Percentiles rank a stretch among this genome's conserved stretches.
Evolutionary conservation across 2,888 invertebrate species (phyloP).

Genomic region (Coelopa pilipes): DNA sequence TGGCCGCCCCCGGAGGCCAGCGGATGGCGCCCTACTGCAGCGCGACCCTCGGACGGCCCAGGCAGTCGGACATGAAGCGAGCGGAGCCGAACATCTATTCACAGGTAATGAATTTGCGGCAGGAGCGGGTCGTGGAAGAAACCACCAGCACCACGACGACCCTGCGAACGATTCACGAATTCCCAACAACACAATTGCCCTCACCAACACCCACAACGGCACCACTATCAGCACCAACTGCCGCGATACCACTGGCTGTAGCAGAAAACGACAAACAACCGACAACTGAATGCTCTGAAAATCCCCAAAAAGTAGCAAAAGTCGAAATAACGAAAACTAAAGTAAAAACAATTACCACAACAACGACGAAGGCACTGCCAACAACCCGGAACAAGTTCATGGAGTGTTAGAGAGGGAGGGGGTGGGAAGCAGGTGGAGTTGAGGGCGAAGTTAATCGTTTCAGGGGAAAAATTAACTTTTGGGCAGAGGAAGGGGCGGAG

Average conservation of each 20-base stretch:
- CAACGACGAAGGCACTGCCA: neutral
- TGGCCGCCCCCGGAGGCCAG: conserved; percentile 55
- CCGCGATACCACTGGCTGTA: too few species aligned
- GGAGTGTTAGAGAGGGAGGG: conserved; percentile 41
- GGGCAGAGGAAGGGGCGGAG: neutral
- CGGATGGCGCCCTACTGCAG: conserved; percentile 65
- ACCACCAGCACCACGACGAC: conserved; percentile 29
- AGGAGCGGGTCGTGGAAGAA: conserved; percentile 48
- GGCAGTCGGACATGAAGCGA: conserved; percentile 64
- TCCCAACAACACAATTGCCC: neutral
- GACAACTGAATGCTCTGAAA: conserved; percentile 4
- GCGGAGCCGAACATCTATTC: conserved; percentile 67
- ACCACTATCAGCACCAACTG: neutral
- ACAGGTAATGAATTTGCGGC: conserved; percentile 66
- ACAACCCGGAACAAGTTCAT: conserved; percentile 28
- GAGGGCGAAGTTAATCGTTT: too few species aligned
- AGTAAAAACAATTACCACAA: neutral
- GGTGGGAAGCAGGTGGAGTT: neutral
- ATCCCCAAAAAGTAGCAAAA: neutral
- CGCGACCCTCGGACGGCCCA: conserved; percentile 65
- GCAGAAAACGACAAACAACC: neutral
- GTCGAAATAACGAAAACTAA: conserved; percentile 3
- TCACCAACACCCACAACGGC: conserved; percentile 5
- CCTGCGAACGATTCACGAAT: neutral
- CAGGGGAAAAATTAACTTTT: neutral